Evolutionary conservation across 2,797 vertebrate genomes (phyloP), one percentile per base, ranked within the genome.

Genomic region (Epinephelus awoara): DNA sequence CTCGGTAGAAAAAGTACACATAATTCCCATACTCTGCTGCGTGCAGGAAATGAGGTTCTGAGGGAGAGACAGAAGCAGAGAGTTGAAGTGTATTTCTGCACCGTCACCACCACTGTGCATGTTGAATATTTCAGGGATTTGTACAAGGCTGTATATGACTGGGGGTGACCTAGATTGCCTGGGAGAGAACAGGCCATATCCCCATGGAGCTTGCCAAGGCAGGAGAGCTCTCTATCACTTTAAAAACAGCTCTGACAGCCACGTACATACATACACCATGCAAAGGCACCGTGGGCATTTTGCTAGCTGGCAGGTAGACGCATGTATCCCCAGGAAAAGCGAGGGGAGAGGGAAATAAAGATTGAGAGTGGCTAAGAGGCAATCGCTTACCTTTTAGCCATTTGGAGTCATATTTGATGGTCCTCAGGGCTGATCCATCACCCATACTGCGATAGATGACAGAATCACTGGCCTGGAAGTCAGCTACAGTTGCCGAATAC

Each of bases 371-470:
- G 75, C 27, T 34, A 63, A 57, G 75, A 80, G 58, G 46, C 46
- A 15, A 61, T 61, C 11, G 12, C 69, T 88, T 96, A 99, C 98
- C 98, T 98, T 99, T 99, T 91, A 99, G 96, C 98, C 98, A 99
- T 86, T 99, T 99, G 92, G 98, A 99, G 91, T 99, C 98, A 34
- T 99, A 99, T 94, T 99, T 99, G 93, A 99, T 99, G 85, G 98
- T 99, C 89, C 98, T 96, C 80, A 99, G 94, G 72, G 98, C 98
- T 11, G 97, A 99, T 83, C 98, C 98, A 73, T 99, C 98, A 6
- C 98, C 98, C 98, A 99, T 97, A 88, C 98, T 99, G 85, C 98
- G 97, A 90, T 99, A 99, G 93, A 99, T 99, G 88, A 99, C 98
- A 19, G 98, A 95, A 76, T 99, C 98, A 13, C 98, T 99, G 84